These are phyloP conservation scores for Rotaria sp. DNA, from an alignment of 2,888 invertebrate species.

Conservation along the genomic window DNA sequence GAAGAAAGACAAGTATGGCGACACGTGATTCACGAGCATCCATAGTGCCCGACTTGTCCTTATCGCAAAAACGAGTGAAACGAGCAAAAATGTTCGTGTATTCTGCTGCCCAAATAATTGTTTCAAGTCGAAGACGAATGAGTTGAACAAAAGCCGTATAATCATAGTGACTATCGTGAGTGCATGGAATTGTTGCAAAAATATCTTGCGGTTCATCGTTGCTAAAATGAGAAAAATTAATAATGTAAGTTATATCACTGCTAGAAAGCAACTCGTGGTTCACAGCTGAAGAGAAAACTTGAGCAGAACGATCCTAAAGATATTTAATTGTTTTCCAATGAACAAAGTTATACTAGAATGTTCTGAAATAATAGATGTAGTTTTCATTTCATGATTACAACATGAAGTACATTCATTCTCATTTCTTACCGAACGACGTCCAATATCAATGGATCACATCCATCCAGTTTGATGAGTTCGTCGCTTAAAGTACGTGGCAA, in stretches of 20 bases:
- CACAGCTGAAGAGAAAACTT: background rate
- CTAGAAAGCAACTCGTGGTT: background rate
- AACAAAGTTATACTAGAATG: background rate
- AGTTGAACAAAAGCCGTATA: background rate
- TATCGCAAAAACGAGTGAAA: background rate
- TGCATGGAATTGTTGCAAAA: background rate
- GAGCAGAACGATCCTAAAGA: background rate
- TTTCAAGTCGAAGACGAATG: background rate
- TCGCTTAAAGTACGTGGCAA: background rate
- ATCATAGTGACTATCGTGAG: background rate
- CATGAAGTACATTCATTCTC: background rate
- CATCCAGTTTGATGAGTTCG: background rate
- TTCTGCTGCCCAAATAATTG: background rate
- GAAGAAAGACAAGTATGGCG: slow-evolving; percentile 13
- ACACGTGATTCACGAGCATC: background rate
- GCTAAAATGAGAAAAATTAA: background rate
- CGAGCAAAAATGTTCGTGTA: background rate
- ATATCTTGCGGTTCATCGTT: background rate
- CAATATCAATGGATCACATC: background rate
- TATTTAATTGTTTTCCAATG: background rate
- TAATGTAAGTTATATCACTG: background rate
- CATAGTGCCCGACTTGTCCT: background rate
- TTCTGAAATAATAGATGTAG: no score
- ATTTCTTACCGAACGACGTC: background rate
- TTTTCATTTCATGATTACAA: no score